phyloP scores from a whole-genome alignment of 2,113 vertebrate genomes.

The Speoplatyrhinus poulsoni region DNA sequence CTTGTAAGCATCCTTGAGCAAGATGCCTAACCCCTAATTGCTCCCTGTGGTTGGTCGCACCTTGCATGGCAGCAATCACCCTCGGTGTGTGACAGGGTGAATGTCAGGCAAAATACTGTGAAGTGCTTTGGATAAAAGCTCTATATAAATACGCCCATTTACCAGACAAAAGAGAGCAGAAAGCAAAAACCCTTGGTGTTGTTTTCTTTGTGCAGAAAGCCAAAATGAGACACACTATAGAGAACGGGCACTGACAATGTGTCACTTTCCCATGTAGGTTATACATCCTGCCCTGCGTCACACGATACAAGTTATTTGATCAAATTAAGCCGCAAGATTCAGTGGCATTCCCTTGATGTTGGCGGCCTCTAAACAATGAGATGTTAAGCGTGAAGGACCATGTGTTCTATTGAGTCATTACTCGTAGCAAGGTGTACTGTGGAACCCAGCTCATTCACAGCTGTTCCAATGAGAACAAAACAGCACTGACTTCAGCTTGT shows the following conservation, averaged over 20 bases:
- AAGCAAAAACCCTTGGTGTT: background rate
- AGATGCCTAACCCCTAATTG: no score
- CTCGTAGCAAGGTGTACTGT: no score
- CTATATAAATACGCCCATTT: no score
- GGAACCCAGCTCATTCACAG: no score
- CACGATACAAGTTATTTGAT: conserved; percentile 40
- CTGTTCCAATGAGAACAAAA: conserved; percentile 17
- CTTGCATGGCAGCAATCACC: no score
- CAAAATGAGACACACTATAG: background rate
- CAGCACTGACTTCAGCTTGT: background rate
- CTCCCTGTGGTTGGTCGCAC: no score
- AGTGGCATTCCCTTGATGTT: conserved; percentile 41
- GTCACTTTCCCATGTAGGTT: conserved; percentile 44
- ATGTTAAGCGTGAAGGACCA: conserved; percentile 12
- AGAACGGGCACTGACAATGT: conserved; percentile 21
- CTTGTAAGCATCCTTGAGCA: no score
- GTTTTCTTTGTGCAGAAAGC: background rate
- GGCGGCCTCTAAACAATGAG: conserved; percentile 33
- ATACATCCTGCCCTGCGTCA: conserved; percentile 21
- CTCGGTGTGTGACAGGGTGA: no score
- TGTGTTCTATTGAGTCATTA: background rate
- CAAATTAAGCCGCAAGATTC: conserved; percentile 36
- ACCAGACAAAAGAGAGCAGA: no score
- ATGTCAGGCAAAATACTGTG: no score
- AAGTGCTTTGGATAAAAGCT: no score